These are phyloP conservation scores for Drosophila ambigua DNA, from an alignment of 1,140 invertebrate species.

Conservation along the genomic window DNA sequence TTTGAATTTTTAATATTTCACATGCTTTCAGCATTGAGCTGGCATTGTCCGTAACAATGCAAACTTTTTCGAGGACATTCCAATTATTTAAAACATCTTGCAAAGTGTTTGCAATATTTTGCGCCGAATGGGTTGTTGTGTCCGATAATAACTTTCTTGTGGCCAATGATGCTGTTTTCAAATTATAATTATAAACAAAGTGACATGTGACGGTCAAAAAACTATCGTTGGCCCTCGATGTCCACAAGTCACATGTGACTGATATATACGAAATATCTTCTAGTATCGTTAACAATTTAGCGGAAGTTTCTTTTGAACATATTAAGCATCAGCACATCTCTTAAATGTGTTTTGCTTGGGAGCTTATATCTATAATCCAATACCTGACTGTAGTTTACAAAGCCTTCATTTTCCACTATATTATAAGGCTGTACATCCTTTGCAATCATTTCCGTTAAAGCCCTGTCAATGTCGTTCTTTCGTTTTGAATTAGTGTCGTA, in stretches of 20 bases:
- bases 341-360: slow-evolving; percentile 26
- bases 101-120: too few relatives aligned
- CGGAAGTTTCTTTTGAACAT: slow-evolving; percentile 16
- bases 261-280: too few relatives aligned
- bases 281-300: slow-evolving; percentile 1
- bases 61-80: too few relatives aligned
- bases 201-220: background rate
- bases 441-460: slow-evolving; percentile 15
- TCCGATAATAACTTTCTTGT: too few relatives aligned
- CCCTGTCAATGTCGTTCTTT: too few relatives aligned
- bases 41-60: slow-evolving; percentile 19
- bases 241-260: too few relatives aligned
- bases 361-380: slow-evolving; percentile 30
- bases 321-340: slow-evolving; percentile 26
- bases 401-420: background rate
- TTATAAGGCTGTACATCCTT: slow-evolving; percentile 16
- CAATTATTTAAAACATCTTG: too few relatives aligned
- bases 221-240: too few relatives aligned
- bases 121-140: too few relatives aligned
- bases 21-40: slow-evolving; percentile 10
- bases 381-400: slow-evolving; percentile 14
- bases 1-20: too few relatives aligned
- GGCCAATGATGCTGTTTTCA: too few relatives aligned
- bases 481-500: slow-evolving; percentile 27
- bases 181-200: background rate